Conservation (phyloP, 2,888 invertebrate species). For the Luperina testacea region DNA sequence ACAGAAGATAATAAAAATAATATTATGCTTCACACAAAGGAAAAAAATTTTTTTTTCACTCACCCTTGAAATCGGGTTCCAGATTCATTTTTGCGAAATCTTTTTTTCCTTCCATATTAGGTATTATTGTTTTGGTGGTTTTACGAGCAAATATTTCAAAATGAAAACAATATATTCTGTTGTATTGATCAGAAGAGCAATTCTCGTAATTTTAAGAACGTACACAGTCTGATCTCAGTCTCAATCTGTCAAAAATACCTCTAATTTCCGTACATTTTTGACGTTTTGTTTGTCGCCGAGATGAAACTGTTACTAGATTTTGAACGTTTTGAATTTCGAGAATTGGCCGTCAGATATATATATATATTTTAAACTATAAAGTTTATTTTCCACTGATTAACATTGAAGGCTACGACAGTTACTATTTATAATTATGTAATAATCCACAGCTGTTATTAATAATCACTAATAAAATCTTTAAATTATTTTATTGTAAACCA, state of each 20-base stretch:
- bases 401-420: neutral
- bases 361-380: no score
- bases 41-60: neutral
- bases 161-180: neutral
- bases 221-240: no score
- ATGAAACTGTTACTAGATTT: no score
- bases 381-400: neutral
- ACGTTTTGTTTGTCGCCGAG: no score
- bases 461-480: neutral
- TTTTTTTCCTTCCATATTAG: conserved; percentile 22
- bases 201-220: no score
- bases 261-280: no score
- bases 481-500: neutral
- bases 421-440: conserved; percentile 5
- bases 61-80: conserved; percentile 36
- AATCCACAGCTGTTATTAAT: neutral
- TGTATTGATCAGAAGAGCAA: no score
- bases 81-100: neutral
- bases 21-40: neutral
- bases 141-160: neutral
- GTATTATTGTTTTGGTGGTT: neutral
- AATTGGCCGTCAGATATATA: no score
- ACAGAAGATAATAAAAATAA: neutral
- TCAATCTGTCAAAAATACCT: no score
- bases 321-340: no score